These are phyloP conservation scores for Polypedilum vanderplanki DNA, from an alignment of 1,140 invertebrate genomes.

Conservation along the genomic window DNA sequence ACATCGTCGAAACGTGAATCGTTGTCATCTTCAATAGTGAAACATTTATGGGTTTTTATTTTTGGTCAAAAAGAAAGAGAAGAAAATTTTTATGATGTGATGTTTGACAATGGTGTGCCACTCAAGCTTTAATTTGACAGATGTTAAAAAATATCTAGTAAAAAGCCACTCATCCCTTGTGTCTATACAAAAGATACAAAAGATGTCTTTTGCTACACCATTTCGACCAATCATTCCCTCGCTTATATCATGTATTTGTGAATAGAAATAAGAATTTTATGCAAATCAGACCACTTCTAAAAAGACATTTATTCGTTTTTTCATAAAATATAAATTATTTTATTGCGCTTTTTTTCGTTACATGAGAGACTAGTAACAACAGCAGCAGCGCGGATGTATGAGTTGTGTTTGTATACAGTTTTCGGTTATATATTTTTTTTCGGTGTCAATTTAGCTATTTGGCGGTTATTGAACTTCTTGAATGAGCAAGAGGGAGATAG, in stretches of 20 bases:
- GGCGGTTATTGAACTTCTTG: constrained; percentile 12
- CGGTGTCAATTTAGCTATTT: constrained; percentile 27
- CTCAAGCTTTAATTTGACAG: no score
- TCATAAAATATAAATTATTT: constrained; percentile 28
- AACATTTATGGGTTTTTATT: no score
- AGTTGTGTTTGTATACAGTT: neutral
- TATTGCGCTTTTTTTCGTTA: constrained; percentile 3
- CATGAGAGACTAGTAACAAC: neutral
- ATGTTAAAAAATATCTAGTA: no score
- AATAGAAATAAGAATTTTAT: constrained; percentile 29
- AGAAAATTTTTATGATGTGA: no score
- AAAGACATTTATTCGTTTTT: constrained; percentile 26
- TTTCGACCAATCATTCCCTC: neutral
- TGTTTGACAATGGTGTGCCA: no score
- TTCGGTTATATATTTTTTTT: constrained; percentile 9
- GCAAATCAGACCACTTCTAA: constrained; percentile 24
- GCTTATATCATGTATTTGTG: constrained; percentile 3
- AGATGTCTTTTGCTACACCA: no score
- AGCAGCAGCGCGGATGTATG: neutral
- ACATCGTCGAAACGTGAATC: no score
- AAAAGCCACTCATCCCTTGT: no score
- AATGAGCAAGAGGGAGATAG: neutral
- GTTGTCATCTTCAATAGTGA: no score
- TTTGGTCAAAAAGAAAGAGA: no score
- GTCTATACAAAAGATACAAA: no score